Percentiles rank a stretch among this genome's conserved stretches.
Evolutionary conservation across 2,113 vertebrate species (phyloP).

Genomic region (Fukomys damarensis): DNA sequence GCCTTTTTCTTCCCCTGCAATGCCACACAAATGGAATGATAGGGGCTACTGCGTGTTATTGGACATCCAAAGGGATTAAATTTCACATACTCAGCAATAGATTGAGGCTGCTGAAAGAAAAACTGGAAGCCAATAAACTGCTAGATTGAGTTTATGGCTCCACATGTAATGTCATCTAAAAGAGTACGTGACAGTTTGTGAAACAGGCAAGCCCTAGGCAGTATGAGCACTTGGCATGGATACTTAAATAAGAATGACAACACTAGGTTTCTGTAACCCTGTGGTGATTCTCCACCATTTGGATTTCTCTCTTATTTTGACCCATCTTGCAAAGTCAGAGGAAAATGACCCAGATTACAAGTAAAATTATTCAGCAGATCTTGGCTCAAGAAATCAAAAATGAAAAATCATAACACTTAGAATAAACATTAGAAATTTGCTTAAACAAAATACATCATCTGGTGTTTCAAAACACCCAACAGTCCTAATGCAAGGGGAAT

Average conservation of each 20-base stretch:
- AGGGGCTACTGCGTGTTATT: constrained; percentile 62
- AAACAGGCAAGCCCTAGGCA: constrained; percentile 38
- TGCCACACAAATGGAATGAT: constrained; percentile 76
- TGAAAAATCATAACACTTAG: constrained; percentile 13
- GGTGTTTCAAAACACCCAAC: background rate
- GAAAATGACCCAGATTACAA: background rate
- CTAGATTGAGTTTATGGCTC: constrained; percentile 64
- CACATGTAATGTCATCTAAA: constrained; percentile 63
- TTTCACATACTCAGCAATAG: constrained; percentile 69
- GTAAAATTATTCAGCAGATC: background rate
- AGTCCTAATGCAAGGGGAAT: background rate
- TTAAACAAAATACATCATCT: constrained; percentile 51
- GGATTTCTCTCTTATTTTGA: background rate
- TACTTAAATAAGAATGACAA: background rate
- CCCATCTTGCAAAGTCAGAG: background rate
- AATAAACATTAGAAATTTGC: constrained; percentile 54
- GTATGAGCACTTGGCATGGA: background rate
- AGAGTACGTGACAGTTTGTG: constrained; percentile 4
- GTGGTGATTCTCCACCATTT: background rate
- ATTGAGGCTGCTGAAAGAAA: constrained; percentile 68
- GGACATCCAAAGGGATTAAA: constrained; percentile 69
- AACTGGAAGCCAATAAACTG: constrained; percentile 60
- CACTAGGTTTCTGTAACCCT: background rate
- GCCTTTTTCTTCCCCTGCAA: constrained; percentile 13
- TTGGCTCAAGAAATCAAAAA: constrained; percentile 22